These are phyloP conservation scores for Cheilinus undulatus DNA, from an alignment of 2,113 vertebrate genomes.

Conservation along the genomic window DNA sequence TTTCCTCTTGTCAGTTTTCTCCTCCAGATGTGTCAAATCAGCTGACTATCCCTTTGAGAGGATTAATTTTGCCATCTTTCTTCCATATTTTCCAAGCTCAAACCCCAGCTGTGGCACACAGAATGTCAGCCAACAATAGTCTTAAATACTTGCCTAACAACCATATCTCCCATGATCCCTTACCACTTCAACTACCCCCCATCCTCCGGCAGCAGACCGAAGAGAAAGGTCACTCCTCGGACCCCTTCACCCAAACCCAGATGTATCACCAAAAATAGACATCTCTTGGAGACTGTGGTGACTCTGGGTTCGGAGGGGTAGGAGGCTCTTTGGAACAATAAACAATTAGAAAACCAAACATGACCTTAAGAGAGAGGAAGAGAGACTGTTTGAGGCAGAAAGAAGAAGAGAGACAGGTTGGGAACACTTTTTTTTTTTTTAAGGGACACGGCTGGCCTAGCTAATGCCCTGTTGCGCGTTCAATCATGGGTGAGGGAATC, in stretches of 20 bases:
- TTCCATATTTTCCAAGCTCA: not conserved
- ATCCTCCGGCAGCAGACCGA: constrained; percentile 22
- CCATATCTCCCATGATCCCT: constrained; percentile 42
- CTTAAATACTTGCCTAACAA: constrained; percentile 24
- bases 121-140: constrained; percentile 35
- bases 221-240: constrained; percentile 63
- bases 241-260: constrained; percentile 41
- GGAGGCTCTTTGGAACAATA: constrained; percentile 61
- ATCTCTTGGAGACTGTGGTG: constrained; percentile 36
- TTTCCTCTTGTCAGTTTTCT: no score
- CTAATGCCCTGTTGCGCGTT: constrained; percentile 72
- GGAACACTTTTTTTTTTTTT: constrained; percentile 26
- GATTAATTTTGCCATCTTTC: not conserved
- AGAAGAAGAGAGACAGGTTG: constrained; percentile 2
- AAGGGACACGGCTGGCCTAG: constrained; percentile 62
- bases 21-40: constrained; percentile 2
- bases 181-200: not conserved
- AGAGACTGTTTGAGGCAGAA: constrained; percentile 32
- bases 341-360: constrained; percentile 67
- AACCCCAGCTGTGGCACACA: constrained; percentile 29
- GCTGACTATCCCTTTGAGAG: not conserved
- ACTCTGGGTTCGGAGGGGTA: constrained; percentile 35
- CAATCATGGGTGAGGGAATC: constrained; percentile 76
- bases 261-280: constrained; percentile 73
- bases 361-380: constrained; percentile 40